Conservation (phyloP, 2,888 invertebrate genomes). For the Teleiodes luculella region DNA sequence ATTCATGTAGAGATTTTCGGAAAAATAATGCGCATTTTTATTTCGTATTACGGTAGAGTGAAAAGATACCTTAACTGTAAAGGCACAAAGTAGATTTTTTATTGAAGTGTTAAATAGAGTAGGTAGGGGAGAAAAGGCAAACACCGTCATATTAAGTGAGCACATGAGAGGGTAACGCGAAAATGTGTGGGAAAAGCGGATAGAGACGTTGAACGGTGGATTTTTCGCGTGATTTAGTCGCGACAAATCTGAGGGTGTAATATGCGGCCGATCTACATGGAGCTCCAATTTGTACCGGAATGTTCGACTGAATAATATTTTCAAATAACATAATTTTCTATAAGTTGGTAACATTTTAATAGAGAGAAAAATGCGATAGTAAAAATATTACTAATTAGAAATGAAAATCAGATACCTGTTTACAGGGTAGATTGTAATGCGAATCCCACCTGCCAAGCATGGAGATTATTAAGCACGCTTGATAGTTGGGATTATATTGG, state of each 20-base stretch:
- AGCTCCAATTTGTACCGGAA: no score
- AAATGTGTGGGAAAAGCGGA: conserved; percentile 78
- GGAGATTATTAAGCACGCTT: no score
- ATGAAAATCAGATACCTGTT: no score
- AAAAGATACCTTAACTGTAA: conserved; percentile 3
- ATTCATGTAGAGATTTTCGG: conserved; percentile 26
- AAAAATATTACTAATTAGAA: no score
- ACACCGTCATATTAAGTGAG: conserved; percentile 77
- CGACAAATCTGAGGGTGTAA: conserved; percentile 72
- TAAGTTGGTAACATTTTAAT: no score
- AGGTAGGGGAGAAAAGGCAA: conserved; percentile 68
- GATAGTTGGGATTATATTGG: no score
- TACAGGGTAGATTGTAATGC: no score
- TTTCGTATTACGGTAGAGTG: conserved; percentile 23
- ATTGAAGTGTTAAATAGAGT: conserved; percentile 15
- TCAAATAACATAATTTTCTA: no score
- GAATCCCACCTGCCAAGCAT: no score
- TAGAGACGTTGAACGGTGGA: conserved; percentile 77
- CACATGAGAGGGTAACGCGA: conserved; percentile 77
- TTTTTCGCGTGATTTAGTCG: conserved; percentile 75
- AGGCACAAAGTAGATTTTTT: conserved; percentile 27
- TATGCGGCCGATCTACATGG: conserved; percentile 41
- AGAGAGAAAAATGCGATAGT: no score
- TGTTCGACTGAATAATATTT: no score
- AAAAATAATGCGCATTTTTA: conserved; percentile 61